phyloP scores from a whole-genome alignment of 1,140 invertebrate species.

The Anastatus disparis region DNA sequence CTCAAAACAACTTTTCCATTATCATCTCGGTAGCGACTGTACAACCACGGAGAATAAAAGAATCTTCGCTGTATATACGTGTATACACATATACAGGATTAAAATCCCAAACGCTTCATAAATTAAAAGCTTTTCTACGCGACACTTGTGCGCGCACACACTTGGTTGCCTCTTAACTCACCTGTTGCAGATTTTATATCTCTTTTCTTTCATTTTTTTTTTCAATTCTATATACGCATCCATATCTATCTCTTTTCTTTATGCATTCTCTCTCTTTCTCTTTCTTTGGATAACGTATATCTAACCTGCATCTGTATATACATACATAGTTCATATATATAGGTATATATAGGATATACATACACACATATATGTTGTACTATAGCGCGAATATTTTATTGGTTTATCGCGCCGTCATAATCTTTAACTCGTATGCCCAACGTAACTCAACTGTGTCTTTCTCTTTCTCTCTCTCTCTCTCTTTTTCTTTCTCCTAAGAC shows the following conservation, averaged over 20 bases:
- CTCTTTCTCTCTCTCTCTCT: not conserved
- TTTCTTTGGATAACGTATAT: not conserved
- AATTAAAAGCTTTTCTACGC: constrained; percentile 29
- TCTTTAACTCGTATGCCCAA: constrained; percentile 1
- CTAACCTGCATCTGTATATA: constrained; percentile 35
- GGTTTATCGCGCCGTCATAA: constrained; percentile 31
- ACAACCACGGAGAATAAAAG: too few species aligned
- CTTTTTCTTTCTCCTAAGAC: too few species aligned
- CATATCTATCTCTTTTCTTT: too few species aligned
- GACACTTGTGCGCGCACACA: constrained; percentile 19
- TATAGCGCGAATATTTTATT: constrained; percentile 32
- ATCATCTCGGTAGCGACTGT: too few species aligned
- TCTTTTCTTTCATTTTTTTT: too few species aligned
- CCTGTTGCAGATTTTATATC: constrained; percentile 24
- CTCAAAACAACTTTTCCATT: too few species aligned
- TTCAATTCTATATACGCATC: not conserved
- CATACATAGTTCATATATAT: too few species aligned
- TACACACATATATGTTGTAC: too few species aligned
- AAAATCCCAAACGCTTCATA: constrained; percentile 47
- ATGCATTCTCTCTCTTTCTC: not conserved
- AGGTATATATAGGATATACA: too few species aligned
- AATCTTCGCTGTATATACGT: too few species aligned
- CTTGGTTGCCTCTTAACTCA: constrained; percentile 35
- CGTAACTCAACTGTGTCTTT: constrained; percentile 6
- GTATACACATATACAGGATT: too few species aligned